Conservation (phyloP, 2,888 invertebrate species). For the Tuberolachnus salignus region DNA sequence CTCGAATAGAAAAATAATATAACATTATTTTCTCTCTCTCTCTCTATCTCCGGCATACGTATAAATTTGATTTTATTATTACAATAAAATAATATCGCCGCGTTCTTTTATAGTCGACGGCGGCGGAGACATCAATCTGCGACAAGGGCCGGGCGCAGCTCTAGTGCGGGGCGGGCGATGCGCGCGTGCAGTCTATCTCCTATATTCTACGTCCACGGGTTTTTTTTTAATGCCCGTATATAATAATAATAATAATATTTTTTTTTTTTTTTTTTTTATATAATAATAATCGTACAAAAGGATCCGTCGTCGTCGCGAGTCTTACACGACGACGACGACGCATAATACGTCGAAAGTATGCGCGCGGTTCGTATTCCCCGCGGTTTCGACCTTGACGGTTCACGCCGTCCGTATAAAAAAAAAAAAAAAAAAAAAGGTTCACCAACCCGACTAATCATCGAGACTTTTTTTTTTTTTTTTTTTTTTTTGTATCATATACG, state of each 20-base stretch:
- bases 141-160: too few relatives aligned
- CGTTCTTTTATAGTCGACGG: neutral
- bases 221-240: too few relatives aligned
- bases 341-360: conserved; percentile 36
- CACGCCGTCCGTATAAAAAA: conserved; percentile 8
- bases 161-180: too few relatives aligned
- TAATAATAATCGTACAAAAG: conserved; percentile 32
- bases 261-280: neutral
- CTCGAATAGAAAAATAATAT: too few relatives aligned
- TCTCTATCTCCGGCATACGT: too few relatives aligned
- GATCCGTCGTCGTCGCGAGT: conserved; percentile 16
- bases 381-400: conserved; percentile 50
- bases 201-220: too few relatives aligned
- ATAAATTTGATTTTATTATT: neutral
- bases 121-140: too few relatives aligned
- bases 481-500: neutral
- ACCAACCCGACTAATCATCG: conserved; percentile 49
- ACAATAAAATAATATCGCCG: neutral
- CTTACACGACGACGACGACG: neutral
- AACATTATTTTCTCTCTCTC: too few relatives aligned
- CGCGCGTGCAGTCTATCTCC: too few relatives aligned
- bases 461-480: conserved; percentile 13
- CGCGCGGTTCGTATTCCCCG: conserved; percentile 22
- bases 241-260: too few relatives aligned
- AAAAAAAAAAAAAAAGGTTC: conserved; percentile 37